These are phyloP conservation scores for Phylloscopus whistleri DNA, from an alignment of 2,113 vertebrate genomes.

Conservation along the genomic window DNA sequence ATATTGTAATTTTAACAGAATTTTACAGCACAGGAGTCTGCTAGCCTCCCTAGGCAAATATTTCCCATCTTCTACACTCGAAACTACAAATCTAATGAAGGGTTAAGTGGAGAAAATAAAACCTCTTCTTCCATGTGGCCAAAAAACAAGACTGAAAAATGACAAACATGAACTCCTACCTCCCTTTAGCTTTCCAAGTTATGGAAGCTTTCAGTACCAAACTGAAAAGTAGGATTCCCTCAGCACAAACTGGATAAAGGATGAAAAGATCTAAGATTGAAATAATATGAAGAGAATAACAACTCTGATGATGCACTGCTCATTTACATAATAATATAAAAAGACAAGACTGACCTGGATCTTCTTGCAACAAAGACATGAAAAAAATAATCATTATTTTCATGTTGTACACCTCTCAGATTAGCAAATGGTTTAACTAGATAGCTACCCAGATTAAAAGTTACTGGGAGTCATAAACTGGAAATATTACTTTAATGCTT, in stretches of 20 bases:
- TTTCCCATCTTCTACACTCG: neutral
- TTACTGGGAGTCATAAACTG: neutral
- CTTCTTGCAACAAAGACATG: neutral
- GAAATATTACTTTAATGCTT: neutral
- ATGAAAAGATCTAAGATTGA: neutral
- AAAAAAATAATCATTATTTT: neutral
- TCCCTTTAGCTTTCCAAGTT: neutral
- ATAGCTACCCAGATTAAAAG: neutral
- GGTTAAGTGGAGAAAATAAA: neutral
- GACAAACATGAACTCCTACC: neutral
- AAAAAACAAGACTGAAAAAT: neutral
- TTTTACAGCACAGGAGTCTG: neutral
- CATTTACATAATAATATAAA: constrained; percentile 11
- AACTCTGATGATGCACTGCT: neutral
- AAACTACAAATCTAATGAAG: neutral
- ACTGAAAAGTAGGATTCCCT: neutral
- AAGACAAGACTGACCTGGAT: neutral
- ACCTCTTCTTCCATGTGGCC: neutral
- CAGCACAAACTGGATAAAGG: neutral
- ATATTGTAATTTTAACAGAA: neutral
- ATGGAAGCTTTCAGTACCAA: neutral
- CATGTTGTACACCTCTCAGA: neutral
- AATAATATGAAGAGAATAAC: neutral
- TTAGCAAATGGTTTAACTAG: neutral
- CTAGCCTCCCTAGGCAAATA: neutral